Percentiles rank a stretch among this genome's conserved stretches.
Evolutionary conservation across 2,888 invertebrate genomes (phyloP).

Genomic region (Tineola bisselliella): DNA sequence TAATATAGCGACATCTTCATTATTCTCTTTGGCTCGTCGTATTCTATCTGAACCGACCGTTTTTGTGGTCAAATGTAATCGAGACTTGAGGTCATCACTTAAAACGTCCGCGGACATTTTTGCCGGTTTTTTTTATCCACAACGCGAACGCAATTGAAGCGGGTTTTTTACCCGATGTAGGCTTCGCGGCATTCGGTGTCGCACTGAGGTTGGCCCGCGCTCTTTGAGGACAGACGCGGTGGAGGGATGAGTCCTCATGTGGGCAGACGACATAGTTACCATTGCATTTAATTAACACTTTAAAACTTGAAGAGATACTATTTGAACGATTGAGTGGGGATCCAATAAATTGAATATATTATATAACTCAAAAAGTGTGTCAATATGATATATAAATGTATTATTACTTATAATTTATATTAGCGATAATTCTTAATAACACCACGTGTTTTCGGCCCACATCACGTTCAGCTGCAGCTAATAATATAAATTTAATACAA

Average conservation of each 20-base stretch:
- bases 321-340: neutral
- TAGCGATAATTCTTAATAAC: too few species aligned
- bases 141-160: slow-evolving; percentile 14
- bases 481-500: neutral
- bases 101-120: slow-evolving; percentile 80
- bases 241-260: neutral
- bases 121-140: neutral
- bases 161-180: slow-evolving; percentile 29
- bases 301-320: neutral
- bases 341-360: neutral
- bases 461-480: neutral
- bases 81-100: slow-evolving; percentile 80
- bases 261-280: neutral
- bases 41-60: slow-evolving; percentile 86
- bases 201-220: slow-evolving; percentile 32
- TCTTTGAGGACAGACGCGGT: neutral
- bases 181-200: slow-evolving; percentile 54
- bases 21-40: slow-evolving; percentile 79
- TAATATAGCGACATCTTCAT: slow-evolving; percentile 88
- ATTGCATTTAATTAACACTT: neutral
- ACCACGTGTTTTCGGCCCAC: neutral
- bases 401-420: neutral
- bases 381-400: neutral
- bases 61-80: slow-evolving; percentile 78
- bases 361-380: neutral